Base-by-base conservation (phyloP, 2,888 invertebrate species). In the Invenusta paracnida region DNA sequence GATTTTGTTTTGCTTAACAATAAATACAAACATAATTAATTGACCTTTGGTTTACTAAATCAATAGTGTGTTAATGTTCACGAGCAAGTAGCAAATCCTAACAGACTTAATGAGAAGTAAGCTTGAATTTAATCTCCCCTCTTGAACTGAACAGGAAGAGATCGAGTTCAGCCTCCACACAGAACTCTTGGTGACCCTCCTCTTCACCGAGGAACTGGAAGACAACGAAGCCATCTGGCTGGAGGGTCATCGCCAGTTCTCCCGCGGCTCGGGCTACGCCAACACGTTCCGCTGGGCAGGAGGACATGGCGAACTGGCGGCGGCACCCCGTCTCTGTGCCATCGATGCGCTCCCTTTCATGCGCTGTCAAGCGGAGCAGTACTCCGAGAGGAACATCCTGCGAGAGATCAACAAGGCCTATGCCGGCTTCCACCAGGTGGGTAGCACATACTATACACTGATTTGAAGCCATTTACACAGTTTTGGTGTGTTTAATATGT, bases 101-200 rank as follows among this genome's bases (percentile, higher is more conserved):
- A n/a, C n/a, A n/a, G n/a, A n/a, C n/a, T n/a, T n/a, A n/a, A n/a
- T n/a, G n/a, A n/a, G n/a, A n/a, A n/a, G n/a, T n/a, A n/a, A n/a
- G n/a, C n/a, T n/a, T n/a, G n/a, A n/a, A n/a, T n/a, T n/a, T n/a
- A n/a, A n/a, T n/a, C n/a, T n/a, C n/a, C n/a, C n/a, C n/a, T n/a
- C n/a, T n/a, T n/a, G n/a, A n/a, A n/a, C n/a, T n/a, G n/a, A n/a
- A n/a, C 98, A 98, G 91, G 98, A 99, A 91, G 98, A 99, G 92
- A 98, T 99, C 88, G 93, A 97, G 83, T 98, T 98, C 91, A 94
- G 96, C 17, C 95, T 97, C 88, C 96, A 96, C 90, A 98, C 98
- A 0, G 98, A 98, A 92, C 92, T 98, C 89, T 93, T 99, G 87
- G 92, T 96, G 1, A 94, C 96, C 0, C 94, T 96, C 92, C 93